Evolutionary conservation across 2,797 vertebrate genomes (phyloP), one percentile per base, ranked within the genome.

Genomic region (Salarias fasciatus): DNA sequence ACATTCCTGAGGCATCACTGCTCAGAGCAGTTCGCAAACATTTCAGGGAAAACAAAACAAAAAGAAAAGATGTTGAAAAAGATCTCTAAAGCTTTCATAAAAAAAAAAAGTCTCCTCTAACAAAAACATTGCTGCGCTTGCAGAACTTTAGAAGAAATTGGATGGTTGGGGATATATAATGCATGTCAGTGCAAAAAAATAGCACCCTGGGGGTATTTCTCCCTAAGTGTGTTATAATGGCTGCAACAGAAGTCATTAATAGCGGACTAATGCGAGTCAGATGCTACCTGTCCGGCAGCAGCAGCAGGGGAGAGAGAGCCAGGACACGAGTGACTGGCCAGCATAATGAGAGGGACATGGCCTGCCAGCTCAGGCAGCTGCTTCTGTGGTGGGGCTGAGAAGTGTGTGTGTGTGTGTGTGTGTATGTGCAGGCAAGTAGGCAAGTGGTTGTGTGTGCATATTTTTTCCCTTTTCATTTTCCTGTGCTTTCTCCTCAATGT

Each of bases 251-350:
- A 89, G 79, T 84, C 89, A 88, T 91, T 88, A 89, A 86, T 88
- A 84, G 85, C 64, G 29, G 77, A 77, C 80, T 90, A 91, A 91
- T 91, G 87, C 83, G 80, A 85, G 86, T 91, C 91, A 91, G 89
- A 89, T 89, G 90, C 80, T 91, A 91, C 86, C 86, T 92, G 90
- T 89, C 89, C 87, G 82, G 75, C 69, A 82, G 79, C 72, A 62
- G 77, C 74, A 78, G 84, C 80, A 80, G 79, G 82, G 70, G 64
- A 78, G 69, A 64, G 72, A 48, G 79, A 75, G 75, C 77, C 79
- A 77, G 69, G 88, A 89, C 76, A 86, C 82, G 79, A 88, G 77
- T 83, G 88, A 88, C 63, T 82, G 86, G 84, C 74, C 86, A 81
- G 75, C 73, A 81, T 91, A 91, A 90, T 87, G 85, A 90, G 83